A percentile compares a stretch with the other conserved stretches of the same genome.
phyloP scores from a whole-genome alignment of 2,888 invertebrate species.

The Agonopterix alstromeriana region DNA sequence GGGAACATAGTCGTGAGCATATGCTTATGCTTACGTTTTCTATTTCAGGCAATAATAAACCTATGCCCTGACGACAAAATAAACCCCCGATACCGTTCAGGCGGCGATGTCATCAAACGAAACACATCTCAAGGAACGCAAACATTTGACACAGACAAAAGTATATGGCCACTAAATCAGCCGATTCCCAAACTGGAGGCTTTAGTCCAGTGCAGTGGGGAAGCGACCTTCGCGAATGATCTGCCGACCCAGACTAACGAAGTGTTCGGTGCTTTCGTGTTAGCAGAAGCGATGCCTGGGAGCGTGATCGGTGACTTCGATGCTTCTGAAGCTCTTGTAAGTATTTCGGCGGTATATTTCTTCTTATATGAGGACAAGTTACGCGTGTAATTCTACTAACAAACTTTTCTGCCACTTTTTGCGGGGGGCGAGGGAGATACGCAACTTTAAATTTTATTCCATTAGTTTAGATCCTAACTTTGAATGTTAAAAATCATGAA shows the following conservation, averaged over 20 bases:
- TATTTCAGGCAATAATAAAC: conserved; percentile 40
- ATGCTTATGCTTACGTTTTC: too few relatives aligned
- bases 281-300: conserved; percentile 40
- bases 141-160: conserved; percentile 75
- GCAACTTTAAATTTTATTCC: too few relatives aligned
- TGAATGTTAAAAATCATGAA: too few relatives aligned
- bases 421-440: too few relatives aligned
- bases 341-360: background rate
- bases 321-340: conserved; percentile 53
- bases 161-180: conserved; percentile 79
- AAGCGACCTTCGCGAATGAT: conserved; percentile 79
- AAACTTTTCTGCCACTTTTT: too few relatives aligned
- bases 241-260: conserved; percentile 61
- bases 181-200: conserved; percentile 78
- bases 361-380: too few relatives aligned
- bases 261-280: conserved; percentile 78
- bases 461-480: too few relatives aligned
- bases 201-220: conserved; percentile 63
- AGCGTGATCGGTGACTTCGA: conserved; percentile 61
- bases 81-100: conserved; percentile 55
- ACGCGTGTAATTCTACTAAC: too few relatives aligned
- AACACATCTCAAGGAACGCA: conserved; percentile 76
- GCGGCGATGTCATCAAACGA: conserved; percentile 56
- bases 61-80: conserved; percentile 53
- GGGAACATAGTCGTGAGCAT: too few relatives aligned